Base-by-base conservation (phyloP, 2,888 invertebrate species). In the Alcis repandata region DNA sequence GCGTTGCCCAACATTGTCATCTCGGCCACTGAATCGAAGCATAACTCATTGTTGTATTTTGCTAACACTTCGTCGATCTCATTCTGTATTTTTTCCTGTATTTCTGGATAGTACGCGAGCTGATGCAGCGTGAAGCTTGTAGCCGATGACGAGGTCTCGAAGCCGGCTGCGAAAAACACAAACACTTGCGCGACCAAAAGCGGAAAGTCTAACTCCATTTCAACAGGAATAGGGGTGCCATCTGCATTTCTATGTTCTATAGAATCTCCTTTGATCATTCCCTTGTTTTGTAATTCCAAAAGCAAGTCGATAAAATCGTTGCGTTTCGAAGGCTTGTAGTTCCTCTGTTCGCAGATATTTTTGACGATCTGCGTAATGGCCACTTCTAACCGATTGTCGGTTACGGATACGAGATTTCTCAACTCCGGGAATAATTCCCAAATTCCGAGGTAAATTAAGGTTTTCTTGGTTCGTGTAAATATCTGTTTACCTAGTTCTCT, bases 61-160 rank as follows among this genome's bases (percentile, higher is more conserved):
- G 67, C 59, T 2, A 89, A 67, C 0, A 88, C 85, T 41, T 69
- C 59, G 52, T 90, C 91, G 13, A 93, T 87, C 71, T 93, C 88
- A 1, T 79, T 73, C 59, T 88, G 88, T 41, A 89, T 73, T 53
- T 80, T 84, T 17, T 68, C 66, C 63, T 93, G 93, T 27, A 85
- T 75, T 8, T 91, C 86, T 1, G 86, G 88, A 61, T 93, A 74
- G 40, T 77, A 84, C 0, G 93, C 92, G 0, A 94, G 78, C 64
- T 88, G 80, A 60, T 91, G 89, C 17, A 91, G 73, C 11, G 83
- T 79, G 57, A 77, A 89, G 61, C 89, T 90, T 1, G 91, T 86
- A 1, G 89, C 84, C 0, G 89, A 88, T 0, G 93, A 90, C 0
- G 92, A 90, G 0, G 93, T 92, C 70, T 93, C 92, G 38, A 90